These are phyloP conservation scores for Thereuonema tuberculata DNA, from an alignment of 1,140 invertebrate genomes.

Conservation along the genomic window DNA sequence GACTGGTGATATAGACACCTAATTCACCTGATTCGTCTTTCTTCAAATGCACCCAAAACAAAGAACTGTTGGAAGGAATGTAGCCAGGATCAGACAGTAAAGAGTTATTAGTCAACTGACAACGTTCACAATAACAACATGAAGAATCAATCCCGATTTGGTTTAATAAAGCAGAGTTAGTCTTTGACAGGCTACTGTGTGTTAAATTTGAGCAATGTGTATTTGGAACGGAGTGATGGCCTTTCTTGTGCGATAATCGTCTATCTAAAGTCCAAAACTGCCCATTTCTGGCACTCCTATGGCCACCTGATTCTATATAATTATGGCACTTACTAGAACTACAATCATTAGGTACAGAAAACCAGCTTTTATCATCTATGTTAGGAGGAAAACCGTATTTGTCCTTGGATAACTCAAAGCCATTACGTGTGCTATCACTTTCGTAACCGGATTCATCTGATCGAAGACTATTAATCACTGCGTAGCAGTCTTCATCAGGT, in stretches of 20 bases:
- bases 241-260: background rate
- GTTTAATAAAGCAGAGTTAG: background rate
- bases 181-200: background rate
- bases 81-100: background rate
- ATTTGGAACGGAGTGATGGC: background rate
- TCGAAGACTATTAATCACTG: conserved; percentile 44
- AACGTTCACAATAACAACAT: too few relatives aligned
- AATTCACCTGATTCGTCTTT: conserved; percentile 54
- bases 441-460: conserved; percentile 71
- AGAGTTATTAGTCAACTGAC: background rate
- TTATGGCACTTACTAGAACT: background rate
- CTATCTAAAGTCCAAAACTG: conserved; percentile 9
- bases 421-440: conserved; percentile 49
- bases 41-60: conserved; percentile 41
- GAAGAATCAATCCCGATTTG: too few relatives aligned
- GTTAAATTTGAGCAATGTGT: background rate
- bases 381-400: background rate
- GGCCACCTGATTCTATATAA: too few relatives aligned
- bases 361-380: background rate
- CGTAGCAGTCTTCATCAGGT: conserved; percentile 1
- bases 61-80: background rate
- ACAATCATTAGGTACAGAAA: background rate
- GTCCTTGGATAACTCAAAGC: conserved; percentile 12
- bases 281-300: background rate
- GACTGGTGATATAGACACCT: conserved; percentile 71